Conservation (phyloP, 2,888 invertebrate genomes). For the Clostera curtula region DNA sequence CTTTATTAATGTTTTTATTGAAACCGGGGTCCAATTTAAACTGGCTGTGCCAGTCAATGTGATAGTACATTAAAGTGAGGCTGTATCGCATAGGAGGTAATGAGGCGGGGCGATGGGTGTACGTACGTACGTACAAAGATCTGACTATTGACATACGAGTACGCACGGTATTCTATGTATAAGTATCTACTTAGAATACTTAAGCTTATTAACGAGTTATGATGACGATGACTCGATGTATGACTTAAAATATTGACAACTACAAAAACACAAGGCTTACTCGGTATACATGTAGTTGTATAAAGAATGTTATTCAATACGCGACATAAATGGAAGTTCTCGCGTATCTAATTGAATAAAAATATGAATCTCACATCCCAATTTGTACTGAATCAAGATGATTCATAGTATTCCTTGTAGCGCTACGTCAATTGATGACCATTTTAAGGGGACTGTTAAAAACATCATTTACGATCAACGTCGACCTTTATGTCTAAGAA, state of each 20-base stretch:
- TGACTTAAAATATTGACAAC: slow-evolving; percentile 27
- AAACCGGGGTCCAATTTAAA: slow-evolving; percentile 46
- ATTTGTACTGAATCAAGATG: slow-evolving; percentile 58
- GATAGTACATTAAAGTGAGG: slow-evolving; percentile 52
- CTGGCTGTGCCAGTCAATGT: slow-evolving; percentile 40
- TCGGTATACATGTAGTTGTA: slow-evolving; percentile 10
- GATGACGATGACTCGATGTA: slow-evolving; percentile 32
- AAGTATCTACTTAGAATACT: slow-evolving; percentile 43
- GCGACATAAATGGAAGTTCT: slow-evolving; percentile 45
- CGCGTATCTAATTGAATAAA: slow-evolving; percentile 61
- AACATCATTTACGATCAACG: slow-evolving; percentile 22
- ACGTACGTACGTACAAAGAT: slow-evolving; percentile 58
- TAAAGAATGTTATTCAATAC: slow-evolving; percentile 36
- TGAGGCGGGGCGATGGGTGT: slow-evolving; percentile 69
- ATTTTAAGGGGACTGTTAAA: slow-evolving; percentile 28
- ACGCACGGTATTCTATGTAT: slow-evolving; percentile 34
- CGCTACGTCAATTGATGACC: slow-evolving; percentile 46
- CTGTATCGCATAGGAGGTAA: slow-evolving; percentile 61
- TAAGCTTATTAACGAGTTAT: slow-evolving; percentile 47
- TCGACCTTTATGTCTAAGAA: slow-evolving; percentile 33
- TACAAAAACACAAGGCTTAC: slow-evolving; percentile 24
- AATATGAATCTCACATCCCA: slow-evolving; percentile 56
- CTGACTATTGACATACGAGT: slow-evolving; percentile 56
- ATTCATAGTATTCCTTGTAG: slow-evolving; percentile 52
- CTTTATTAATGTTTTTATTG: slow-evolving; percentile 63